phyloP scores from a whole-genome alignment of 2,888 invertebrate species.

The Podabrus alpinus region DNA sequence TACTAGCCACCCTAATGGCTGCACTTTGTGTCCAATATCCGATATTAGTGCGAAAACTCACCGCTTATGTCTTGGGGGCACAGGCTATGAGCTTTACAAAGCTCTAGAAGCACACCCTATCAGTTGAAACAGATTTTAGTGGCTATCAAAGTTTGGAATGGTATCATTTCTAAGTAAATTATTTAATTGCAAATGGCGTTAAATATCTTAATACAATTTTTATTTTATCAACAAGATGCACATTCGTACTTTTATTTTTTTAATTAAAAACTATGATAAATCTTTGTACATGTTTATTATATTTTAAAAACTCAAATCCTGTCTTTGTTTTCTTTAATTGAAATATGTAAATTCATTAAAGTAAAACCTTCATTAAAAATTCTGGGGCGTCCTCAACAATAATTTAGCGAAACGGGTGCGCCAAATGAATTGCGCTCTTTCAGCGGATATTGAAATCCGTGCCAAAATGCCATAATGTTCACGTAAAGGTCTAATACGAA shows the following conservation, averaged over 20 bases:
- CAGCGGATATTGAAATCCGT: conserved; percentile 28
- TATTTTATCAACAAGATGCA: not conserved
- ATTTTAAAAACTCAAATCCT: not conserved
- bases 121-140: conserved; percentile 25
- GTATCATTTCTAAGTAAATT: conserved; percentile 5
- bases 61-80: conserved; percentile 23
- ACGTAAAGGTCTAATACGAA: conserved; percentile 23
- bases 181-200: conserved; percentile 6
- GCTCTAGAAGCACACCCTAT: conserved; percentile 21
- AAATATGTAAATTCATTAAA: conserved; percentile 27
- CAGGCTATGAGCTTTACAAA: conserved; percentile 21
- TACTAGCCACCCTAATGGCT: conserved; percentile 38
- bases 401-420: conserved; percentile 29
- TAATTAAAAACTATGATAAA: not conserved
- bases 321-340: conserved; percentile 5
- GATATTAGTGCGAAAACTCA: conserved; percentile 38
- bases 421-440: conserved; percentile 29
- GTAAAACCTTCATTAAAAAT: conserved; percentile 29
- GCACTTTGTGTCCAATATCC: conserved; percentile 41
- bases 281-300: not conserved
- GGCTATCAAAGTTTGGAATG: conserved; percentile 1
- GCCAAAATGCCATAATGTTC: conserved; percentile 28
- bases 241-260: not conserved
- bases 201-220: not conserved
- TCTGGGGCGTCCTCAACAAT: conserved; percentile 22